Evolutionary conservation across 92 coral and sea anemone species (phyloP).

Genomic region (Phymanthus crucifer): DNA sequence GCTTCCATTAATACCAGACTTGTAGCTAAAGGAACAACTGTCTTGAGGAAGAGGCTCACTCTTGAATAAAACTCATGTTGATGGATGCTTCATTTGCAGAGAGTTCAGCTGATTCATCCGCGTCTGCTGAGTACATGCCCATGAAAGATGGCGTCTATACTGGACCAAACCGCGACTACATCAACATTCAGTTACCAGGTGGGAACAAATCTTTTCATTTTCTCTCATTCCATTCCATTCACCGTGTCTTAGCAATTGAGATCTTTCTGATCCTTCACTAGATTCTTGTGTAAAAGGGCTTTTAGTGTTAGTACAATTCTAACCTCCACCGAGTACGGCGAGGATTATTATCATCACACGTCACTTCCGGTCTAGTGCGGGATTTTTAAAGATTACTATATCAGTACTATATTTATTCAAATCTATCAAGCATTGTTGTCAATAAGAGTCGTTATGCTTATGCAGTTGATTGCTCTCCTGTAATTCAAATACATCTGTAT

Average conservation of each 20-base stretch:
- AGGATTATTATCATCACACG: neutral
- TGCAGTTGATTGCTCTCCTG: neutral
- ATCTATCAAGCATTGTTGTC: too few relatives aligned
- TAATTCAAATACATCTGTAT: neutral
- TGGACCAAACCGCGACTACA: constrained; percentile 20
- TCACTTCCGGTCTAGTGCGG: neutral
- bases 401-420: too few relatives aligned
- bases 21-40: too few relatives aligned
- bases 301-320: neutral
- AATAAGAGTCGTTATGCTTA: neutral
- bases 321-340: neutral
- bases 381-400: neutral
- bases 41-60: too few relatives aligned
- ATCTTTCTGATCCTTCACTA: too few relatives aligned
- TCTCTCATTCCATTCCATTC: neutral
- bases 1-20: too few relatives aligned
- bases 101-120: neutral
- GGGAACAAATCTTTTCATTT: neutral
- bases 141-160: constrained; percentile 17
- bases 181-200: constrained; percentile 47
- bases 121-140: constrained; percentile 14
- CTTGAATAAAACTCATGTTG: too few relatives aligned
- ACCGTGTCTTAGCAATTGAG: too few relatives aligned
- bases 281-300: neutral
- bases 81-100: neutral